These are phyloP conservation scores for Strongylocentrotus purpuratus DNA, from an alignment of 35 echinoderm and acorn worm species.

Conservation along the genomic window DNA sequence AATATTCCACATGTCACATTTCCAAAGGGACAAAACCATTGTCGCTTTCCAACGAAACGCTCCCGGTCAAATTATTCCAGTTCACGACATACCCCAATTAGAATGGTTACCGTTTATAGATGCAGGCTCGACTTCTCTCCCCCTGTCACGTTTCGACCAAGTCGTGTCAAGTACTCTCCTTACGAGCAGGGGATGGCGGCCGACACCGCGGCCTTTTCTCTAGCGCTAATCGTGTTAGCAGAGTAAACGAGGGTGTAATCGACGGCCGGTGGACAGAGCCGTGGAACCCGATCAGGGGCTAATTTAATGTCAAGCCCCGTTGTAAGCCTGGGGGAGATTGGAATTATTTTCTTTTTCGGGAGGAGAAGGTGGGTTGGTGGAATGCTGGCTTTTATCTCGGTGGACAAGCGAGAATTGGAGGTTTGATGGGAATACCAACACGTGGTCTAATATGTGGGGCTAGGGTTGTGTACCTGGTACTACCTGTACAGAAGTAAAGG, in stretches of 20 bases:
- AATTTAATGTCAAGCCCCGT: background rate
- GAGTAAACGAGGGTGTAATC: slow-evolving; percentile 16
- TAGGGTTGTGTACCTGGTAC: background rate
- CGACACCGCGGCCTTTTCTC: background rate
- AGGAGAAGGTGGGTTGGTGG: background rate
- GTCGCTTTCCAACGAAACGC: background rate
- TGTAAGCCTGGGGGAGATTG: slow-evolving; percentile 7
- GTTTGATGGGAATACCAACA: background rate
- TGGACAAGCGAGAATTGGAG: background rate
- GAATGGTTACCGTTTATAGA: slow-evolving; percentile 5
- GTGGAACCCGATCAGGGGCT: background rate
- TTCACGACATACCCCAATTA: background rate
- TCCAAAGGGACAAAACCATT: background rate
- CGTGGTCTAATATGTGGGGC: background rate
- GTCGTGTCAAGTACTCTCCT: background rate
- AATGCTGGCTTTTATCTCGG: background rate
- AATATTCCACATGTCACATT: background rate
- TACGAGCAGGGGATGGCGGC: background rate
- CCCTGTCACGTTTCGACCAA: background rate
- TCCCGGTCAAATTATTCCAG: slow-evolving; percentile 2
- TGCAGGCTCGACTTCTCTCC: background rate
- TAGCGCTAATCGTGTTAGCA: background rate
- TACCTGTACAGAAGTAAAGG: background rate
- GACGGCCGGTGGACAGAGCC: background rate
- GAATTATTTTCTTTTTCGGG: background rate